Evolutionary conservation across 2,888 invertebrate genomes (phyloP).

Genomic region (Zhengitettix transpicula): DNA sequence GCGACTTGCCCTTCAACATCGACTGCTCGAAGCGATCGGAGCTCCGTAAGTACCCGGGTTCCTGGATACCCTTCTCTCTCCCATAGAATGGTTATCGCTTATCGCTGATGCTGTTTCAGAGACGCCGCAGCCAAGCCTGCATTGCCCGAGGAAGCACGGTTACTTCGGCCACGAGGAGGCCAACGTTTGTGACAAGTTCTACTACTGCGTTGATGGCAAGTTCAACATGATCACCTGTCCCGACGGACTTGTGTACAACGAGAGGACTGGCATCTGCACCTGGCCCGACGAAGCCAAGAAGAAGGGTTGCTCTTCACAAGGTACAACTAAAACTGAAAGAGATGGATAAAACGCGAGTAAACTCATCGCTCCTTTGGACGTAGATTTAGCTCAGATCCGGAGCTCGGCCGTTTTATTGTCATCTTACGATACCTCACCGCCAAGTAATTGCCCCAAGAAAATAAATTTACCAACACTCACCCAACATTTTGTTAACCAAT

Average conservation of each 20-base stretch:
- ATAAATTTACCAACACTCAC: no score
- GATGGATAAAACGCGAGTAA: no score
- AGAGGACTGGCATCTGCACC: slow-evolving; percentile 75
- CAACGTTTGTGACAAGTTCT: slow-evolving; percentile 69
- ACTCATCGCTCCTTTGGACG: no score
- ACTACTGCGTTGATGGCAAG: slow-evolving; percentile 75
- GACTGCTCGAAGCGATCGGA: slow-evolving; percentile 65
- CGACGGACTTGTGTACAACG: slow-evolving; percentile 71
- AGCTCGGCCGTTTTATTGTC: no score
- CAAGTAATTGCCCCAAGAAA: no score
- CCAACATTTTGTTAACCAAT: no score
- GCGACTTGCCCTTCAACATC: slow-evolving; percentile 71
- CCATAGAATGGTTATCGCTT: no score
- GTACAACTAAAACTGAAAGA: no score
- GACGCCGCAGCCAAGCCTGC: slow-evolving; percentile 47
- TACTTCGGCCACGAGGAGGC: slow-evolving; percentile 72
- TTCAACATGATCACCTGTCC: slow-evolving; percentile 85
- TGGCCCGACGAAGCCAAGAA: slow-evolving; percentile 88
- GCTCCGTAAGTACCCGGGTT: slow-evolving; percentile 46
- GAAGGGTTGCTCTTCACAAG: slow-evolving; percentile 65
- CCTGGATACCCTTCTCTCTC: not conserved
- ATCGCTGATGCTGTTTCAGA: slow-evolving; percentile 30
- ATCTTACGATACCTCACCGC: no score
- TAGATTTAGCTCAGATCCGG: no score
- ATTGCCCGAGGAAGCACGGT: slow-evolving; percentile 71